These are phyloP conservation scores for Hydrolagus colliei DNA, from an alignment of 2,797 vertebrate species.

Conservation along the genomic window DNA sequence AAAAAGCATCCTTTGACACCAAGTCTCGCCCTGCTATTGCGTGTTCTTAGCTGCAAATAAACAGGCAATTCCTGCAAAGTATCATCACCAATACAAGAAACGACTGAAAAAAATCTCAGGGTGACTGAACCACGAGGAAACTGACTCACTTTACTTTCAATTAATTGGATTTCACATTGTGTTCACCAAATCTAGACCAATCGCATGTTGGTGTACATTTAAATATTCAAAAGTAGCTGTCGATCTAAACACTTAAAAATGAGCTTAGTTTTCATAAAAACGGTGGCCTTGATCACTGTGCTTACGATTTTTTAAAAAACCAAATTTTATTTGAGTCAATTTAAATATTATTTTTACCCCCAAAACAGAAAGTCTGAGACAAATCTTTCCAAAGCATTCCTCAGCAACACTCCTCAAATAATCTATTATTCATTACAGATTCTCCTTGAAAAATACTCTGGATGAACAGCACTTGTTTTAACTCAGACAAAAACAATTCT, in stretches of 20 bases:
- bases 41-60: not conserved
- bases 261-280: too few relatives aligned
- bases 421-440: not conserved
- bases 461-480: not conserved
- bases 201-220: not conserved
- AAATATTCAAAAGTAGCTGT: not conserved
- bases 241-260: too few relatives aligned
- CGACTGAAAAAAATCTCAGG: not conserved
- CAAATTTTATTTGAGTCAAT: not conserved
- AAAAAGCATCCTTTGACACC: too few relatives aligned
- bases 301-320: not conserved
- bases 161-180: not conserved
- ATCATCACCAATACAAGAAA: not conserved
- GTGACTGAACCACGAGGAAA: not conserved
- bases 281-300: too few relatives aligned
- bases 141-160: too few relatives aligned
- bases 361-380: not conserved
- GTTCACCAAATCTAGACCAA: not conserved
- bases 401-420: not conserved
- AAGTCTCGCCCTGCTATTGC: not conserved
- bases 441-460: not conserved
- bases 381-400: not conserved
- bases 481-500: not conserved
- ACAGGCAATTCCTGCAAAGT: not conserved
- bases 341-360: not conserved